Evolutionary conservation across 2,888 invertebrate species (phyloP), one percentile per base, ranked within the genome.

Genomic region (Philaethria dido): DNA sequence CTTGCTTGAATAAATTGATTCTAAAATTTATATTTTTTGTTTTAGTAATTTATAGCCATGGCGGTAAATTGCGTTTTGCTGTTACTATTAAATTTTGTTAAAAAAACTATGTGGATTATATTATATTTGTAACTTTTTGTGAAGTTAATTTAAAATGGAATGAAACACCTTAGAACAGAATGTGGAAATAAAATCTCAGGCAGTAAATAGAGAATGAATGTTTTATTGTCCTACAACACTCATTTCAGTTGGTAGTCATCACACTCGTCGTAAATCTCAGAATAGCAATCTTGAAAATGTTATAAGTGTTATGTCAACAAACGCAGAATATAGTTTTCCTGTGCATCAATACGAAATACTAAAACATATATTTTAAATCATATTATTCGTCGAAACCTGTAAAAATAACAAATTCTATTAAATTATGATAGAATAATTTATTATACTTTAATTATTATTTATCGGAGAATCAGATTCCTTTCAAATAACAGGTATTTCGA

Each of bases 1-100:
- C 88, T 86, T 86, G 89, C 87, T 86, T 87, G 87, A 89, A 89
- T 91, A 91, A 91, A 91, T 92, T 92, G 91, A 91, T 89, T 90
- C 83, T 86, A 81, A 90, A 89, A 89, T 88, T 88, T 88, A 87
- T 88, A 85, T 91, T 89, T 88, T 87, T 84, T 80, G 80, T 62
- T 62, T 79, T 78, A 82, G 76, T 81, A 81, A 84, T 81, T 84
- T 82, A 85, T 82, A 80, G 81, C 77, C 80, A 76, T 76, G 66
- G 64, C 52, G 67, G 62, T 69, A 69, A 25, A 57, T 52, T 59
- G 42, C n/a, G 5, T 64, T 59, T 59, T 64, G 36, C 47, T 60
- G 57, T 65, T 44, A n/a, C 36, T 42, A 64, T 48, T 57, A 22
- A 52, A 33, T 52, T 52, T 0, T 52, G 4, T 33, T 13, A 52